Conservation (phyloP, 92 coral and sea anemone genomes). For the Montipora capitata region DNA sequence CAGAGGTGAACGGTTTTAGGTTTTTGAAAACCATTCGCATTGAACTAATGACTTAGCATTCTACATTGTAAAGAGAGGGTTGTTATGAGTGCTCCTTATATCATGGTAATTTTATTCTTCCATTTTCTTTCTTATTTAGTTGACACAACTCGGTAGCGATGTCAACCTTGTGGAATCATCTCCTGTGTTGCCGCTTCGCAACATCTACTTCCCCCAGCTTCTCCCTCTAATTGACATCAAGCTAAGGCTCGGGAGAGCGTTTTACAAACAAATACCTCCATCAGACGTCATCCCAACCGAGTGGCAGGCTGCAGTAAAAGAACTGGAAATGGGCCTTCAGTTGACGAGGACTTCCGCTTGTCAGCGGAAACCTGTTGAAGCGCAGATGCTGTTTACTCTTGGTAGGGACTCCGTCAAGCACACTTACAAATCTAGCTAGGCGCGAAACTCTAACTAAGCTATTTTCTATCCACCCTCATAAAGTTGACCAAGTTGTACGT, state of each 20-base stretch:
- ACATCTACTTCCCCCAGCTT: conserved; percentile 85
- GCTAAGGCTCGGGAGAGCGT: conserved; percentile 83
- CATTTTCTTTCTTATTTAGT: conserved; percentile 39
- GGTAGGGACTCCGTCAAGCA: conserved; percentile 57
- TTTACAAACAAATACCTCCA: conserved; percentile 35
- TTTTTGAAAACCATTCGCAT: no score
- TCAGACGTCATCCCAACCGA: conserved; percentile 51
- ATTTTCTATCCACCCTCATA: no score
- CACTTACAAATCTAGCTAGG: no score
- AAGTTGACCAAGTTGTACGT: no score
- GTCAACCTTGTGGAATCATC: conserved; percentile 66
- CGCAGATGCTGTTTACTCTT: conserved; percentile 87
- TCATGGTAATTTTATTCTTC: no score
- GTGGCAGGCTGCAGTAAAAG: conserved; percentile 74
- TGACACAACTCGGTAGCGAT: conserved; percentile 85
- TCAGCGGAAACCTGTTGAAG: conserved; percentile 83
- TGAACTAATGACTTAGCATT: no score
- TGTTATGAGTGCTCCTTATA: no score
- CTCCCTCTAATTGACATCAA: conserved; percentile 81
- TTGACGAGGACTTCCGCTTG: conserved; percentile 73
- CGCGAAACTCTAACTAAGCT: no score
- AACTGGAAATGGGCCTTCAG: conserved; percentile 80
- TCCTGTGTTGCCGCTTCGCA: conserved; percentile 72
- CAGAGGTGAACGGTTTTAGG: no score
- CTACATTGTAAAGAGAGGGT: no score